Conservation (phyloP, 2,888 invertebrate species). For the Agrochola macilenta region DNA sequence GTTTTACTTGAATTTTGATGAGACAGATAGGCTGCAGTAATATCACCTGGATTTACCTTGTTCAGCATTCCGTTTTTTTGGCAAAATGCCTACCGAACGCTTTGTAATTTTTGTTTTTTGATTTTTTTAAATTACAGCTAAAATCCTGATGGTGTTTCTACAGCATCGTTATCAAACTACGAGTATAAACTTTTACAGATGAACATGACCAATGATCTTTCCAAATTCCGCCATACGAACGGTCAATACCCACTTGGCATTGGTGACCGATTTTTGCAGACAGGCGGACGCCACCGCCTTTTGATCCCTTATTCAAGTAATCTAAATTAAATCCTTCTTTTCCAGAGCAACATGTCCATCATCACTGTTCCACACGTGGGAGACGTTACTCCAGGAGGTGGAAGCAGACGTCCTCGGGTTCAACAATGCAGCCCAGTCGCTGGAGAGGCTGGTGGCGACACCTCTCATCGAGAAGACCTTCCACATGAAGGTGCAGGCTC, state of each 20-base stretch:
- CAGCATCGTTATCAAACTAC: no score
- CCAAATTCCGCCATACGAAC: not conserved
- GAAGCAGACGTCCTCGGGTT: constrained; percentile 97
- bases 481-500: constrained; percentile 97
- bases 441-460: constrained; percentile 94
- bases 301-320: not conserved
- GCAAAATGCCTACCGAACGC: not conserved
- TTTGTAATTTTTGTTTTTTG: no score
- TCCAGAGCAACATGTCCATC: constrained; percentile 94
- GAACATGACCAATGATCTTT: not conserved
- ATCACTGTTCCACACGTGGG: constrained; percentile 97
- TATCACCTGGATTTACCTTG: not conserved
- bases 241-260: constrained; percentile 12
- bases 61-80: not conserved
- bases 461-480: constrained; percentile 96
- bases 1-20: not conserved
- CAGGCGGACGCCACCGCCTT: constrained; percentile 1
- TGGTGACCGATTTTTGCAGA: not conserved
- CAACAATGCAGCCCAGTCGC: constrained; percentile 95
- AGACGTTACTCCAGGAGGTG: constrained; percentile 96
- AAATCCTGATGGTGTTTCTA: no score
- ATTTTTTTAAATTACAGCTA: no score
- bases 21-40: not conserved
- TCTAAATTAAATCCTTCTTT: constrained; percentile 45
- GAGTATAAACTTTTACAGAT: not conserved